phyloP scores from a whole-genome alignment of 2,888 invertebrate genomes.

The Nemotelus pantherinus region DNA sequence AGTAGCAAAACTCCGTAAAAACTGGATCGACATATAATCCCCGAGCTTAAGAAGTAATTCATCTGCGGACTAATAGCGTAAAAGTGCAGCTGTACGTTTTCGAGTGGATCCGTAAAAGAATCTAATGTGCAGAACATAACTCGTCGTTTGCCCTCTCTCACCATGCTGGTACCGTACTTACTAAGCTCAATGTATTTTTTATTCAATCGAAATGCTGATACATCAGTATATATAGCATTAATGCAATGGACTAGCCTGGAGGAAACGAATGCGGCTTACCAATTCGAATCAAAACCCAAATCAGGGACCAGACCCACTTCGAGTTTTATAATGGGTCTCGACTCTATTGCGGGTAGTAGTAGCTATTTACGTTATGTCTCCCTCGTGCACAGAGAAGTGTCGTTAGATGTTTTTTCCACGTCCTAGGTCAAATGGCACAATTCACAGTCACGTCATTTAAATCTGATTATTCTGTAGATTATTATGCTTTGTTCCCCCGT shows the following conservation, averaged over 20 bases:
- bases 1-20: too few relatives aligned
- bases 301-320: not conserved
- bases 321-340: constrained; percentile 31
- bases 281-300: constrained; percentile 22
- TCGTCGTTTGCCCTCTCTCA: not conserved
- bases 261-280: constrained; percentile 32
- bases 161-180: not conserved
- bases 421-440: not conserved
- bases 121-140: too few relatives aligned
- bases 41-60: too few relatives aligned
- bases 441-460: not conserved
- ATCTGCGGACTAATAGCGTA: too few relatives aligned
- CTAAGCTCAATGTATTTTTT: not conserved
- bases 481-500: not conserved
- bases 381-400: constrained; percentile 35
- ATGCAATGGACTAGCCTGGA: constrained; percentile 2
- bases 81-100: too few relatives aligned
- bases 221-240: not conserved
- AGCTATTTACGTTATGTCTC: constrained; percentile 39
- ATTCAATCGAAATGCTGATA: not conserved
- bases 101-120: too few relatives aligned
- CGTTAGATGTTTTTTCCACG: constrained; percentile 10
- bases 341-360: constrained; percentile 34
- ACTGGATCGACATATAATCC: too few relatives aligned
- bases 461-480: constrained; percentile 7